Evolutionary conservation across 2,797 vertebrate genomes (phyloP).

Genomic region (Darevskia nairensis): DNA sequence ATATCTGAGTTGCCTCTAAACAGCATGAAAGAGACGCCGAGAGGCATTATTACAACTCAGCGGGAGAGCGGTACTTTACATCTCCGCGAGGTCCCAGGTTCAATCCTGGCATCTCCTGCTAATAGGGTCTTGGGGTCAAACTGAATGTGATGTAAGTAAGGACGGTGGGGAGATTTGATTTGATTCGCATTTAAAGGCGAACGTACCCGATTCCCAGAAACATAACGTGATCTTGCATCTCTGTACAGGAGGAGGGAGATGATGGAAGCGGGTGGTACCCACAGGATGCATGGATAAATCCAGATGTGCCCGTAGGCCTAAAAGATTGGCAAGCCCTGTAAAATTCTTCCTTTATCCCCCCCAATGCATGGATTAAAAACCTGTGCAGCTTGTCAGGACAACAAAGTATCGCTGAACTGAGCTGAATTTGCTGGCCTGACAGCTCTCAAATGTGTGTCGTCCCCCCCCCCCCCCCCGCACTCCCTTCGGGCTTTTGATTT

Average conservation of each 20-base stretch:
- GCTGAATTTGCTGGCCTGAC: not conserved
- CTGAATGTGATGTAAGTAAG: too few relatives aligned
- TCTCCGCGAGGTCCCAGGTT: not conserved
- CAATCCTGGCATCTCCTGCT: not conserved
- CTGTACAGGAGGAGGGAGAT: too few relatives aligned
- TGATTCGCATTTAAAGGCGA: not conserved
- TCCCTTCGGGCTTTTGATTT: not conserved
- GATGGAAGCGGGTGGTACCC: not conserved
- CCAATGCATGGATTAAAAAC: not conserved
- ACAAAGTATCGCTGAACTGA: not conserved
- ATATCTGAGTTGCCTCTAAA: constrained; percentile 26
- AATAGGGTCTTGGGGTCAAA: too few relatives aligned
- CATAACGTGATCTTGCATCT: not conserved
- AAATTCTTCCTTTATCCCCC: not conserved
- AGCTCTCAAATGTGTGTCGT: not conserved
- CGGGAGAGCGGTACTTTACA: too few relatives aligned
- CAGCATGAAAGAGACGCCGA: too few relatives aligned
- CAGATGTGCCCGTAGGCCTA: not conserved
- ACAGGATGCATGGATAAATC: not conserved
- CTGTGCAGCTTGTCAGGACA: not conserved
- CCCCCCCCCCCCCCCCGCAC: not conserved
- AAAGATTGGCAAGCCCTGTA: too few relatives aligned
- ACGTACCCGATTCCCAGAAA: too few relatives aligned
- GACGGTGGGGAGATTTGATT: too few relatives aligned
- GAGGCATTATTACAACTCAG: too few relatives aligned